Evolutionary conservation across 2,797 vertebrate genomes (phyloP), one percentile per base, ranked within the genome.

Genomic region (Sebastiscus albofasciatus): DNA sequence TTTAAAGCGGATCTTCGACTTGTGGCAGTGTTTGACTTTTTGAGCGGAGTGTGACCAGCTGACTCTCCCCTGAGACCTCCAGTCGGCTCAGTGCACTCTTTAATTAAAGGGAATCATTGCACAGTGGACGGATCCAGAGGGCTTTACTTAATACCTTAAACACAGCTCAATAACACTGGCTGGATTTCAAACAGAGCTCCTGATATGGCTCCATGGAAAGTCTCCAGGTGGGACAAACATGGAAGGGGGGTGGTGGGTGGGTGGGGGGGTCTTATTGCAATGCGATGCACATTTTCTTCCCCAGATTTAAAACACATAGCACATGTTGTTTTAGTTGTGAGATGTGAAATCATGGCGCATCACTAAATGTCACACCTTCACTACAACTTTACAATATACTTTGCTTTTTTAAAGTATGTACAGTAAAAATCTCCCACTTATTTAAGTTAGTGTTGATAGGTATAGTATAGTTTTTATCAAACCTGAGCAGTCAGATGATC

Each of bases 81-180:
- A 69, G 83, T 75, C 81, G 64, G 87, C 92, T 94, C 90, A 89
- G 85, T 83, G 84, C 90, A 87, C 90, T 91, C 89, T 93, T 90
- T 94, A 94, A 94, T 95, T 95, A 95, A 93, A 89, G 90, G 89
- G 91, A 94, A 94, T 94, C 92, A 92, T 95, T 93, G 93, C 83
- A 78, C 72, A 83, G 86, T 77, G 82, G 89, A 94, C 59, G 65
- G 88, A 93, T 92, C 87, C 83, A 87, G 79, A 83, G 87, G 87
- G 91, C 90, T 94, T 94, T 92, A 90, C 81, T 94, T 92, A 95
- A 94, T 88, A 86, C 89, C 75, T 84, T 83, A 89, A 94, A 91
- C 87, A 91, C 90, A 91, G 89, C 85, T 90, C 88, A 87, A 91
- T 91, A 89, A 82, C 79, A 81, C 75, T 27, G 26, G 73, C 77